Conservation (phyloP, 2,888 invertebrate species). For the Beris chalybata region DNA sequence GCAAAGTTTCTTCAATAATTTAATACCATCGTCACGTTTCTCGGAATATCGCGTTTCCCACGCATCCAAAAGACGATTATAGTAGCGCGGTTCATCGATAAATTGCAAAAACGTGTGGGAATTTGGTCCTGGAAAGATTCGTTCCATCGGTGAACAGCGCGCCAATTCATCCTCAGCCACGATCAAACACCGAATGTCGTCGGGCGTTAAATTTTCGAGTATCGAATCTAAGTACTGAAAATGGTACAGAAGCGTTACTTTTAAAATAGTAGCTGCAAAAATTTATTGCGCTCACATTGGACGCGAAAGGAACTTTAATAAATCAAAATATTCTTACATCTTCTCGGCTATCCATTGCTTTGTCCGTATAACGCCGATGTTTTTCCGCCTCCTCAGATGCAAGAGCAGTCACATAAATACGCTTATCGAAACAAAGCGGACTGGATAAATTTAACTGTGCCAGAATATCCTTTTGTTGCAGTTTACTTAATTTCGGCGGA, state of each 20-base stretch:
- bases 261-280: not conserved
- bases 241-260: not conserved
- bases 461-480: constrained; percentile 50
- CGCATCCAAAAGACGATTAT: constrained; percentile 88
- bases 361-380: constrained; percentile 50
- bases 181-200: constrained; percentile 84
- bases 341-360: constrained; percentile 49
- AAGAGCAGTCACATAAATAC: constrained; percentile 69
- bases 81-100: constrained; percentile 84
- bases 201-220: constrained; percentile 81
- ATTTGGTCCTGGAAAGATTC: constrained; percentile 80
- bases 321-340: constrained; percentile 47
- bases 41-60: constrained; percentile 82
- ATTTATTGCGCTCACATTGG: constrained; percentile 64
- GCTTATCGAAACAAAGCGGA: constrained; percentile 67
- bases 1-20: constrained; percentile 66
- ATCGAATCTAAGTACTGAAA: constrained; percentile 73
- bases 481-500: constrained; percentile 51
- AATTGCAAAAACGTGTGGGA: constrained; percentile 79
- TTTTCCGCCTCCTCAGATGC: constrained; percentile 69
- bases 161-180: constrained; percentile 87
- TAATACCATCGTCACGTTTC: constrained; percentile 61
- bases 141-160: constrained; percentile 68
- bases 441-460: constrained; percentile 55
- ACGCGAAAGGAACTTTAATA: constrained; percentile 70